A percentile compares a stretch with the other conserved stretches of the same genome.
phyloP scores from a whole-genome alignment of 2,113 vertebrate genomes.

The Epinephelus moara region DNA sequence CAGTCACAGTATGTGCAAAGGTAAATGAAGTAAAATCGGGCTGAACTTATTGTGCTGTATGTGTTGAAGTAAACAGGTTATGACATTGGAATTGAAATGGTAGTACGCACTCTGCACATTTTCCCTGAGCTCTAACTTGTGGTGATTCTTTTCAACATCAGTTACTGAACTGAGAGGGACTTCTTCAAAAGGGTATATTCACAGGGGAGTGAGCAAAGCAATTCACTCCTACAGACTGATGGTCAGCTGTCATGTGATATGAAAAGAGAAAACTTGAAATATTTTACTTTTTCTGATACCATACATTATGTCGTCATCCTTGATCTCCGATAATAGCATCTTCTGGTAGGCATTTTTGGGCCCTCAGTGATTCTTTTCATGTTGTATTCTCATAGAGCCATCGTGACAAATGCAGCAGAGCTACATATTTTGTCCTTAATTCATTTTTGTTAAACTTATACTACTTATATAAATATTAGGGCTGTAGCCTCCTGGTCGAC shows the following conservation, averaged over 20 bases:
- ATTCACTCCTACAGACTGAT: constrained; percentile 20
- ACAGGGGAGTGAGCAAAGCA: constrained; percentile 27
- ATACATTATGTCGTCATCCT: constrained; percentile 10
- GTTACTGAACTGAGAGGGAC: constrained; percentile 17
- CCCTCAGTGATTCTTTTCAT: background rate
- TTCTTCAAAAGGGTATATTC: constrained; percentile 7
- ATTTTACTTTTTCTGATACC: constrained; percentile 12
- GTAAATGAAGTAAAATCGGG: background rate
- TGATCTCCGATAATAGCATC: background rate
- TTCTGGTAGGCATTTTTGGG: background rate
- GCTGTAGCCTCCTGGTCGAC: no score
- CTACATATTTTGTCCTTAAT: no score
- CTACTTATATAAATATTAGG: no score
- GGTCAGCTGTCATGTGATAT: constrained; percentile 19
- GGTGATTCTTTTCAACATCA: background rate
- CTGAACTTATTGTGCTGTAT: background rate
- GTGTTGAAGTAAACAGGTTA: background rate
- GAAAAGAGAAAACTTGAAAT: constrained; percentile 7
- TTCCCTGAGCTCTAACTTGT: background rate
- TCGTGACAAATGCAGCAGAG: no score
- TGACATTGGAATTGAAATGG: constrained; percentile 5
- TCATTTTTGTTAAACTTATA: no score
- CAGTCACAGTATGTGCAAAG: background rate
- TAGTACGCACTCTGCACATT: background rate
- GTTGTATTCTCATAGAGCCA: background rate